Evolutionary conservation across 2,888 invertebrate genomes (phyloP), one percentile per base, ranked within the genome.

Genomic region (Nemotelus nigrinus): DNA sequence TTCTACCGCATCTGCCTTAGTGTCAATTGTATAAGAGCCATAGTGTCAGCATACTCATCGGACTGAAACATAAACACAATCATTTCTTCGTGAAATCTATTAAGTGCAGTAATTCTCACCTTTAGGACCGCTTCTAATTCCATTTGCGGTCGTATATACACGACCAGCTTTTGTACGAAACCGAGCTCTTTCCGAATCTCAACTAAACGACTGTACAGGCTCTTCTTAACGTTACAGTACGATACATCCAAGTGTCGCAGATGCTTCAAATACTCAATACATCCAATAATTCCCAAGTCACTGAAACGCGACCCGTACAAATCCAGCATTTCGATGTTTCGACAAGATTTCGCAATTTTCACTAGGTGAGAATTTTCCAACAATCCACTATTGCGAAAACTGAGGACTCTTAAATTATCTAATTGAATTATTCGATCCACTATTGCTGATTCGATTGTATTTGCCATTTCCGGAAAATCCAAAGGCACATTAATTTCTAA

Each of bases 281-380:
- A 65, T 2, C 10, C 10, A 44, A 44, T 25, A 65, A 65, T 44
- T 3, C 44, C 65, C 45, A 65, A 8, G 41, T 65, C 65, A 2
- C 10, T 43, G 41, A 65, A 65, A 10, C 45, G 8, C 3, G 65
- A n/a, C 45, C 65, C 65, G 25, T 25, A 7, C 3, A 65, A 3
- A 65, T 65, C 65, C 65, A 65, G 2, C 65, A 65, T 65, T 65
- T 65, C 65, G 3, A 65, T 3, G 8, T 7, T n/a, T 65, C 3
- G 10, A 4, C 44, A 65, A 43, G 45, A 7, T 41, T 65, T 65
- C 4, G 44, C 65, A 41, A 65, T 44, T 3, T 8, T 3, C 47
- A 65, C 44, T 25, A 65, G 45, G 45, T 65, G 65, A 2, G 3
- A 8, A 10, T 65, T 25, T 10, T 65, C 65, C 6, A 65, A 65